These are phyloP conservation scores for Xenotilapia caudafasciata DNA, from an alignment of 2,113 vertebrate species.

Conservation along the genomic window DNA sequence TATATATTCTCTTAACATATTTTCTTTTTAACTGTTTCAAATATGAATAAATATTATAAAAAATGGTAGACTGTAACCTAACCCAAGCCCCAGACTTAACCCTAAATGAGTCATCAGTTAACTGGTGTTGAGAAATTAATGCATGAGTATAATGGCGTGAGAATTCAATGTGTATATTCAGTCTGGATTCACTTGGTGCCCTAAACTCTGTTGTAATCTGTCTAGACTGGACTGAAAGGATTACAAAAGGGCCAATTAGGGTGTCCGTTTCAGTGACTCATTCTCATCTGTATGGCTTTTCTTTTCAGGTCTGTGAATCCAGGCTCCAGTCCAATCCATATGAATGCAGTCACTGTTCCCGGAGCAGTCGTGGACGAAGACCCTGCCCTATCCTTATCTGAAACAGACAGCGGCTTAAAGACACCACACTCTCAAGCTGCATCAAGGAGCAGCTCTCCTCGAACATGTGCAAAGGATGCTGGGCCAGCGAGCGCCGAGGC, in stretches of 20 bases:
- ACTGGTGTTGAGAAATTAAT: background rate
- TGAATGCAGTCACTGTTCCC: slow-evolving; percentile 29
- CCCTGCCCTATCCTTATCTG: slow-evolving; percentile 1
- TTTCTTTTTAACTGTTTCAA: background rate
- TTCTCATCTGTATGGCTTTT: background rate
- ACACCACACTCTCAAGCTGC: background rate
- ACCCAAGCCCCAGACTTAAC: background rate
- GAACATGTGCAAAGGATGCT: background rate
- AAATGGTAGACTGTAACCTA: background rate
- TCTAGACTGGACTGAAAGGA: background rate
- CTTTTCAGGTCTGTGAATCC: slow-evolving; percentile 63
- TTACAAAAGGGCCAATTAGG: background rate
- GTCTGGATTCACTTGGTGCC: background rate
- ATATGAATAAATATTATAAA: background rate
- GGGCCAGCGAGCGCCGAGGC: background rate
- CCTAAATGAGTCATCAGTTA: background rate
- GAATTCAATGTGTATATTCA: background rate
- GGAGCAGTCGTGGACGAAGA: slow-evolving; percentile 63
- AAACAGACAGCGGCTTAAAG: background rate
- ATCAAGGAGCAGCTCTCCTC: background rate
- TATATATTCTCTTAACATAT: background rate
- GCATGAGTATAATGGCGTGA: background rate
- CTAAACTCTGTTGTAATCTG: background rate
- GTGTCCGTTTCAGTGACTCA: background rate
- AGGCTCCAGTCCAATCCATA: slow-evolving; percentile 28